Base-by-base conservation (phyloP, 1,140 invertebrate genomes). In the Zaprionus inermis region DNA sequence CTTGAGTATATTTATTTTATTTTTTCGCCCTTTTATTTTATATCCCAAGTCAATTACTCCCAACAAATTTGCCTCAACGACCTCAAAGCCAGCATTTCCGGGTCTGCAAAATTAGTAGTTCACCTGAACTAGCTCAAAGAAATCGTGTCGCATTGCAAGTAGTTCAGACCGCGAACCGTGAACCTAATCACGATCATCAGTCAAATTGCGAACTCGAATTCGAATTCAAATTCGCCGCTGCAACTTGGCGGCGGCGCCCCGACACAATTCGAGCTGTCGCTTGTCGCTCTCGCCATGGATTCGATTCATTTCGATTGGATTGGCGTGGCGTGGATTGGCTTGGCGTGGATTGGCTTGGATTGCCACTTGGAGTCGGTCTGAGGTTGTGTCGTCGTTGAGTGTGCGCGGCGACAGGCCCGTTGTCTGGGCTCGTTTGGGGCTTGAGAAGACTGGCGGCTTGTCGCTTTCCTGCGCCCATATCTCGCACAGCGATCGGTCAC, bases 101-200 rank as follows among this genome's bases (percentile, higher is more conserved):
- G 44, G 44, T 49, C 10, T 22, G 12, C 1, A 3, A 7, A 49
- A 49, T 49, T 49, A 49, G 18, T 22, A 49, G 44, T 49, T 49
- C 18, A 49, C 6, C 44, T 49, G 44, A 49, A 49, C 44, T 49
- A 49, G 44, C 44, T 49, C 18, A 18, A 22, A 49, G 18, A 44
- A 44, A 44, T 49, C 44, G 44, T 49, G 44, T 49, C 18, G 11
- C 44, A 3, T 20, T 18, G 16, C 44, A 46, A 51, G 36, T 41
- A 44, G 68, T 38, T 32, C n/a, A 28, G 24, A 28, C 24, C 24
- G 30, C 10, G 55, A 63, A 34, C 58, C 66, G 38, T 16, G 10
- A 59, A 60, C 70, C 71, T 81, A 91, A 91, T 90, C 90, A 78
- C 80, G 82, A 84, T 91, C 85, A 91, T 91, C 90, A 91, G 90